Evolutionary conservation across 2,797 vertebrate genomes (phyloP).

Genomic region (Meriones psammophilus): DNA sequence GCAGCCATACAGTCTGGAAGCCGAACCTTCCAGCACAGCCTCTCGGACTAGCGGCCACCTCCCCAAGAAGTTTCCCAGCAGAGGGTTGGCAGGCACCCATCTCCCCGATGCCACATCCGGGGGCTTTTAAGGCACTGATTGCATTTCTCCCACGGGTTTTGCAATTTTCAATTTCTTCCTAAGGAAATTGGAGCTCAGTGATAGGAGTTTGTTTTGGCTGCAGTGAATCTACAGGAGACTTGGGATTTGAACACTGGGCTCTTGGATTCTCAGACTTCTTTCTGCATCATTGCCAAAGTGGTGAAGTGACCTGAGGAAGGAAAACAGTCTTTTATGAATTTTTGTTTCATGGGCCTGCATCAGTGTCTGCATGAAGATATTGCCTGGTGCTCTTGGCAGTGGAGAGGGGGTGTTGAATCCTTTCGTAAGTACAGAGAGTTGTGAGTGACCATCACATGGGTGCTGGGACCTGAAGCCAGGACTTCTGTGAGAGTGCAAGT

Average conservation of each 20-base stretch:
- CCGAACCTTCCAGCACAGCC: background rate
- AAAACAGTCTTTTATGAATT: background rate
- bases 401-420: background rate
- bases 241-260: background rate
- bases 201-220: no score
- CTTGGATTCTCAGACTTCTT: background rate
- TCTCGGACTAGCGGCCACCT: background rate
- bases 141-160: background rate
- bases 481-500: background rate
- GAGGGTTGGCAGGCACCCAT: background rate
- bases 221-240: background rate
- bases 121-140: background rate
- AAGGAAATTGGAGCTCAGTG: background rate
- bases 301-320: background rate
- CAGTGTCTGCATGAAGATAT: background rate
- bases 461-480: no score
- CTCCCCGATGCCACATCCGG: rapidly evolving
- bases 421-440: background rate
- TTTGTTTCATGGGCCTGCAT: background rate
- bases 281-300: background rate
- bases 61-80: background rate
- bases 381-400: background rate
- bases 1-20: rapidly evolving
- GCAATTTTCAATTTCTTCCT: background rate
- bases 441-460: background rate